Evolutionary conservation across 2,797 vertebrate species (phyloP).

Genomic region (Pangasius macronema): DNA sequence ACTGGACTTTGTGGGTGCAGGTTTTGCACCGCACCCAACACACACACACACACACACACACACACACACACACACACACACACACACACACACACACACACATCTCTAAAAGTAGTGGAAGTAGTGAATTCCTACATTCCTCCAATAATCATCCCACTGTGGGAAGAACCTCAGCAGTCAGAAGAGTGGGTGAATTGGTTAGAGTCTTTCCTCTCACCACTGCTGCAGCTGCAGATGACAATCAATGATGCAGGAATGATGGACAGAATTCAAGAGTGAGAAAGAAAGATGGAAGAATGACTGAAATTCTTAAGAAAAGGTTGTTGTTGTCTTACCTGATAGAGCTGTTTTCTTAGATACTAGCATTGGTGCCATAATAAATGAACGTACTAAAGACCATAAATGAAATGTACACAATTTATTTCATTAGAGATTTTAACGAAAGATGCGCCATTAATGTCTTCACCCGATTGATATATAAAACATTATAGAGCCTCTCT

Average conservation of each 20-base stretch:
- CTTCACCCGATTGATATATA: neutral
- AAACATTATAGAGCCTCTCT: neutral
- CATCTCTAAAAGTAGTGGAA: no score
- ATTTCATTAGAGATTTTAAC: neutral
- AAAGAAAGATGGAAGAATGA: neutral
- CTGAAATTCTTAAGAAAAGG: neutral
- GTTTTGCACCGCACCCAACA: neutral
- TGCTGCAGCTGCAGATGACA: neutral
- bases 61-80: no score
- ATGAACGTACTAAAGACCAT: neutral
- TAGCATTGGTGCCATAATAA: neutral
- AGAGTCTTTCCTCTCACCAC: neutral
- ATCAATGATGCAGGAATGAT: constrained; percentile 1
- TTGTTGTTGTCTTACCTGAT: neutral
- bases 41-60: no score
- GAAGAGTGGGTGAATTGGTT: neutral
- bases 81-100: no score
- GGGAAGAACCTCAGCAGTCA: neutral
- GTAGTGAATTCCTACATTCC: neutral
- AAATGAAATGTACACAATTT: neutral
- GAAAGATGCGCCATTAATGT: neutral
- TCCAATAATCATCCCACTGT: neutral
- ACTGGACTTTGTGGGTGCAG: neutral
- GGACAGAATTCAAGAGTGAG: neutral
- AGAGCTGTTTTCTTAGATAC: neutral